Evolutionary conservation across 1,140 invertebrate species (phyloP).

Genomic region (Kradibia gibbosae): DNA sequence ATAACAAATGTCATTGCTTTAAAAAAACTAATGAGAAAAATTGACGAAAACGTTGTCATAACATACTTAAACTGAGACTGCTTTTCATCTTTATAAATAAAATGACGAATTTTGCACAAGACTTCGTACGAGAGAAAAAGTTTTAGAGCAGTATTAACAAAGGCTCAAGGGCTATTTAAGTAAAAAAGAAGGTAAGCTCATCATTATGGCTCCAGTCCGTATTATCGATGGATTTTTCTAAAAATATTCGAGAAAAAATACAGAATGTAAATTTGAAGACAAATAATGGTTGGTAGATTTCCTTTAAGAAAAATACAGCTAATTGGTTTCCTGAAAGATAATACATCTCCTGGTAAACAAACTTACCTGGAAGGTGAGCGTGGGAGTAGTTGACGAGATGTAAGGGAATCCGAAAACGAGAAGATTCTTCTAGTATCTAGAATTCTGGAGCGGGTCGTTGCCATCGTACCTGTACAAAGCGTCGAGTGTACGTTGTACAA

Average conservation of each 20-base stretch:
- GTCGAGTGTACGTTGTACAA: slow-evolving; percentile 59
- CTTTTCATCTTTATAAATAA: too few species aligned
- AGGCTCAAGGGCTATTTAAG: neutral
- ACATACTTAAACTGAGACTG: too few species aligned
- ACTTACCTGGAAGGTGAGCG: slow-evolving; percentile 46
- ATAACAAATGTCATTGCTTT: too few species aligned
- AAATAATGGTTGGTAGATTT: slow-evolving; percentile 43
- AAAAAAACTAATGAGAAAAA: too few species aligned
- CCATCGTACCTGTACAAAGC: neutral
- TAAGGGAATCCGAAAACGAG: slow-evolving; percentile 53
- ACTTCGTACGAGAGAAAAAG: too few species aligned
- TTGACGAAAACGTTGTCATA: too few species aligned
- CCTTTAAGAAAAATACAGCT: slow-evolving; percentile 64
- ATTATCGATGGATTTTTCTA: slow-evolving; percentile 44
- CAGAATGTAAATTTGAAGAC: slow-evolving; percentile 34
- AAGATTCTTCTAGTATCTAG: slow-evolving; percentile 61
- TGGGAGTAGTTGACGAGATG: slow-evolving; percentile 44
- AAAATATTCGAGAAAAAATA: slow-evolving; percentile 29
- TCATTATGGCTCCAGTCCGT: slow-evolving; percentile 1
- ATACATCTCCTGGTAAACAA: slow-evolving; percentile 61
- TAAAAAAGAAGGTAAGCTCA: slow-evolving; percentile 3
- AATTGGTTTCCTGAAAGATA: slow-evolving; percentile 64
- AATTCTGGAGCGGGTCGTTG: slow-evolving; percentile 61
- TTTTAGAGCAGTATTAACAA: too few species aligned
- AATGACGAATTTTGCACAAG: too few species aligned